Base-by-base conservation (phyloP, 2,888 invertebrate species). In the Xestia rhomboidea region DNA sequence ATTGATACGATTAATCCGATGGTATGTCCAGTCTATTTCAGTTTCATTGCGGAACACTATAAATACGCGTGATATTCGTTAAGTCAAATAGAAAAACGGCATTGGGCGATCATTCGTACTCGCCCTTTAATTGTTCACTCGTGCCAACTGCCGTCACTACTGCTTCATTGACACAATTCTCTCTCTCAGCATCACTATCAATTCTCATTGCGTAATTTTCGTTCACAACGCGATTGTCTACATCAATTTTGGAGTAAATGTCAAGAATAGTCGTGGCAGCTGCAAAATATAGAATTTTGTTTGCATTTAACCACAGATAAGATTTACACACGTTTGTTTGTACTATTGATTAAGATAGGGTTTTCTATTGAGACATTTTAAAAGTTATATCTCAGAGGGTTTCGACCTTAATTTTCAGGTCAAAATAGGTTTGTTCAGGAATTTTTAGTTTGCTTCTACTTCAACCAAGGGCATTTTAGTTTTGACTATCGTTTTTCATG, bases 101-200 rank as follows among this genome's bases (percentile, higher is more conserved):
- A 91, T 92, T 92, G 91, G 89, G 81, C 87, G 88, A 90, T 87
- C 89, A 89, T 87, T 91, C 86, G 87, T 87, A 87, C 79, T 86
- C 83, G 92, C 92, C 92, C 93, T 91, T 91, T 91, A 91, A 92
- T 92, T 91, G 90, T 89, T 88, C 88, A 86, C 89, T 89, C 88
- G 91, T 93, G 93, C 93, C 93, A 93, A 87, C 87, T 81, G 82
- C 85, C 86, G 76, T 90, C 90, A 87, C 83, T 91, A 87, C 88
- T 89, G 91, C 89, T 92, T 90, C 93, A 93, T 94, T 94, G 94
- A 93, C 94, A 94, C 92, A 92, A 89, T 93, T 93, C 89, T 91
- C 89, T 92, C 90, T 92, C 92, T 90, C 85, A 87, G 89, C 89
- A 88, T 82, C 75, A 83, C 54, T 83, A 87, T 87, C 82, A 88